phyloP scores from a whole-genome alignment of 1,140 invertebrate genomes.

The Teleogryllus occipitalis region DNA sequence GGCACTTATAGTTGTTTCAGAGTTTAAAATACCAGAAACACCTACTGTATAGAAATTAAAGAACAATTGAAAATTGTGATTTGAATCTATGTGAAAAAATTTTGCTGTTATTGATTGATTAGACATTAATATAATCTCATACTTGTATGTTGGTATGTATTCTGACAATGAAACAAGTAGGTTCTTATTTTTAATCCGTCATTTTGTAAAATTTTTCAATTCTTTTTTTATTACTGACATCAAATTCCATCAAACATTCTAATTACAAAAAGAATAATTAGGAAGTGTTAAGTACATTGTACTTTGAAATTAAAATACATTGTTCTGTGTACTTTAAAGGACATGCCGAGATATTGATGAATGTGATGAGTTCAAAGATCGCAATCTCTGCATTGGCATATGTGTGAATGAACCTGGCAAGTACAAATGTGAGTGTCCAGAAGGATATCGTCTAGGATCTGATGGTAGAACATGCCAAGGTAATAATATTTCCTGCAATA shows the following conservation, averaged over 20 bases:
- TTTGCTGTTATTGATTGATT: neutral
- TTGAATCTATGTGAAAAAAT: neutral
- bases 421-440: slow-evolving; percentile 77
- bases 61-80: no score
- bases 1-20: no score
- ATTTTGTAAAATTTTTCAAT: no score
- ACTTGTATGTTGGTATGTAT: neutral
- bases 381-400: slow-evolving; percentile 69
- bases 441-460: slow-evolving; percentile 63
- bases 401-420: slow-evolving; percentile 83
- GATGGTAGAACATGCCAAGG: slow-evolving; percentile 68
- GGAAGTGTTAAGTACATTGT: no score
- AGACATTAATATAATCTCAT: neutral
- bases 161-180: no score
- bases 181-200: no score
- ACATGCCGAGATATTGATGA: slow-evolving; percentile 82
- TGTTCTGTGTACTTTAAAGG: slow-evolving; percentile 33
- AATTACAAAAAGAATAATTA: no score
- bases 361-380: slow-evolving; percentile 61
- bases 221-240: no score
- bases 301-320: no score
- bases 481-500: slow-evolving; percentile 29
- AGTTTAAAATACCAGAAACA: no score
- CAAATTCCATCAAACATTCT: no score
- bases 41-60: no score